These are phyloP conservation scores for Ceratina calcarata DNA, from an alignment of 1,140 invertebrate species.

Conservation along the genomic window DNA sequence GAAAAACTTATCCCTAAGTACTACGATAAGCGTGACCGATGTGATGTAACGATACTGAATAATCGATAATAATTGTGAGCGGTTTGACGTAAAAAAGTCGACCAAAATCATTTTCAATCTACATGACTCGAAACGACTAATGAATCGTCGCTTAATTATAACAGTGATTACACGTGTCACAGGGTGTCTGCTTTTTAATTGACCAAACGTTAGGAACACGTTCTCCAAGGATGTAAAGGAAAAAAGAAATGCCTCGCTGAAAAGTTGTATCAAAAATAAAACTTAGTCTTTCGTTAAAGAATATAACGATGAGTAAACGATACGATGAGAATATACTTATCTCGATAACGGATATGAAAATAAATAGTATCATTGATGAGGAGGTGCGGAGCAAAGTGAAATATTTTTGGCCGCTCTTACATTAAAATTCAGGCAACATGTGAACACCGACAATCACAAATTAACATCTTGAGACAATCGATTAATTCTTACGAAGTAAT, in stretches of 20 bases:
- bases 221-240: background rate
- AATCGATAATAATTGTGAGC: background rate
- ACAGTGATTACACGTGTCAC: background rate
- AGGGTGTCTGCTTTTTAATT: constrained; percentile 1
- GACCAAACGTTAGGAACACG: constrained; percentile 16
- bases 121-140: constrained; percentile 32
- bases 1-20: constrained; percentile 16
- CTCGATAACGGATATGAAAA: background rate
- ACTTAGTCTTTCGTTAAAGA: background rate
- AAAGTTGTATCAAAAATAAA: background rate
- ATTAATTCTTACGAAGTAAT: background rate
- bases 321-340: background rate
- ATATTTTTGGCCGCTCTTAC: background rate
- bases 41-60: background rate
- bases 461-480: too few species aligned
- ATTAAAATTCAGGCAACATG: constrained; percentile 18
- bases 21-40: constrained; percentile 21
- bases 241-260: background rate
- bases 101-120: constrained; percentile 48
- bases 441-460: too few species aligned
- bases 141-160: constrained; percentile 7
- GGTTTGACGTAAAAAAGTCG: constrained; percentile 24
- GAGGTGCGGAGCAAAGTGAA: background rate
- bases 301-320: background rate
- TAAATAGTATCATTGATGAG: background rate